Conservation (phyloP, 2,113 vertebrate genomes). For the Oryzias javanicus region DNA sequence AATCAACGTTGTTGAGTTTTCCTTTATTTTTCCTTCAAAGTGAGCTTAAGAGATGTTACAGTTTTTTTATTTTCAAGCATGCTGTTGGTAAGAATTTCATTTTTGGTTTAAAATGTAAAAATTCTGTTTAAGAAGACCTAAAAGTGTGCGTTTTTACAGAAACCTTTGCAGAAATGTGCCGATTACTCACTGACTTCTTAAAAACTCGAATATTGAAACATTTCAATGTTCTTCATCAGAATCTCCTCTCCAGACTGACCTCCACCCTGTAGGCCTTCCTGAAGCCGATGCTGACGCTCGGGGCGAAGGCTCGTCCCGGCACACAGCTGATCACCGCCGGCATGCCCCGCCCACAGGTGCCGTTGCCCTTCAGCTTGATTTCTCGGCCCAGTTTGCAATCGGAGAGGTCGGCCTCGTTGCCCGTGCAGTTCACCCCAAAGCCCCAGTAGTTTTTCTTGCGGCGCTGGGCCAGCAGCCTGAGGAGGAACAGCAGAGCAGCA, state of each 20-base stretch:
- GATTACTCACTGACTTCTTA: too few species aligned
- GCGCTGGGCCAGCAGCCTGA: slow-evolving; percentile 82
- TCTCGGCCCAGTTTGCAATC: slow-evolving; percentile 82
- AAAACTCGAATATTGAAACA: neutral
- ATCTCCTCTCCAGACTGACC: slow-evolving; percentile 69
- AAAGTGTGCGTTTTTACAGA: too few species aligned
- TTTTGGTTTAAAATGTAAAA: too few species aligned
- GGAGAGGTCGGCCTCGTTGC: slow-evolving; percentile 86
- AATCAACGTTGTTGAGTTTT: neutral
- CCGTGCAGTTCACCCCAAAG: slow-evolving; percentile 87
- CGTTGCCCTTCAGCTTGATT: slow-evolving; percentile 67
- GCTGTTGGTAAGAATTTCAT: too few species aligned
- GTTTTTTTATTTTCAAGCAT: too few species aligned
- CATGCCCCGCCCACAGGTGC: slow-evolving; percentile 82
- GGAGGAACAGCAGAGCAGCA: slow-evolving; percentile 1
- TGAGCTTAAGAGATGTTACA: too few species aligned
- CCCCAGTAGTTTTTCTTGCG: slow-evolving; percentile 90
- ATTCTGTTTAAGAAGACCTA: too few species aligned
- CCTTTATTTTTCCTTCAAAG: too few species aligned
- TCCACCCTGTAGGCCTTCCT: slow-evolving; percentile 91
- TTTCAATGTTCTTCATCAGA: neutral
- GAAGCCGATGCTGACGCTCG: slow-evolving; percentile 81
- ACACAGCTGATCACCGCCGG: slow-evolving; percentile 91
- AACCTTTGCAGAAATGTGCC: too few species aligned
- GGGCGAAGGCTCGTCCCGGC: slow-evolving; percentile 86